These are phyloP conservation scores for Nixonia krombeini DNA, from an alignment of 1,140 invertebrate species.

Conservation along the genomic window DNA sequence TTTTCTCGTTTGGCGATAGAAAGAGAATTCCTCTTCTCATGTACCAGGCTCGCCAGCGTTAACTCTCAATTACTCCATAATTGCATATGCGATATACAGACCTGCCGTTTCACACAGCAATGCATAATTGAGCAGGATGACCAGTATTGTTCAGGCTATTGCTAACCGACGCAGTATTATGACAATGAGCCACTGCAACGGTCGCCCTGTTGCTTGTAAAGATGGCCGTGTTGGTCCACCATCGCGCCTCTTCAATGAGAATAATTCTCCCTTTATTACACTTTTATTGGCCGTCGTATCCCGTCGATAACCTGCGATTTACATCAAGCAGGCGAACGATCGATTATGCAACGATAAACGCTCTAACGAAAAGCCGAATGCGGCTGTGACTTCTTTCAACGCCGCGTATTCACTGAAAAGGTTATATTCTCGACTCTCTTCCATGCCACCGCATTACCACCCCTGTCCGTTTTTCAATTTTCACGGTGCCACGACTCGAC, in stretches of 20 bases:
- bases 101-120: constrained; percentile 34
- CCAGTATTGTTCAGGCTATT: constrained; percentile 42
- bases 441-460: constrained; percentile 17
- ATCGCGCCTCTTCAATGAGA: constrained; percentile 7
- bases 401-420: background rate
- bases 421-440: background rate
- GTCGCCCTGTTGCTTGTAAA: constrained; percentile 39
- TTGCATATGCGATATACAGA: constrained; percentile 38
- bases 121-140: constrained; percentile 41
- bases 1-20: constrained; percentile 21
- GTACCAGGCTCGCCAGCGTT: constrained; percentile 15
- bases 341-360: too few species aligned
- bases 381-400: background rate
- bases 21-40: constrained; percentile 17
- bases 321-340: too few species aligned
- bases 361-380: background rate
- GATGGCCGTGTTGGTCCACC: constrained; percentile 26
- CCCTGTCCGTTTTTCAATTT: too few species aligned
- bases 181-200: constrained; percentile 37
- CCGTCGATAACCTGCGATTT: too few species aligned
- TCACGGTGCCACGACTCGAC: constrained; percentile 39
- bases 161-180: constrained; percentile 35
- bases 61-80: constrained; percentile 41
- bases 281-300: too few species aligned
- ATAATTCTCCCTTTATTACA: constrained; percentile 19